Evolutionary conservation across 2,888 invertebrate species (phyloP).

Genomic region (Pandemis corylana): DNA sequence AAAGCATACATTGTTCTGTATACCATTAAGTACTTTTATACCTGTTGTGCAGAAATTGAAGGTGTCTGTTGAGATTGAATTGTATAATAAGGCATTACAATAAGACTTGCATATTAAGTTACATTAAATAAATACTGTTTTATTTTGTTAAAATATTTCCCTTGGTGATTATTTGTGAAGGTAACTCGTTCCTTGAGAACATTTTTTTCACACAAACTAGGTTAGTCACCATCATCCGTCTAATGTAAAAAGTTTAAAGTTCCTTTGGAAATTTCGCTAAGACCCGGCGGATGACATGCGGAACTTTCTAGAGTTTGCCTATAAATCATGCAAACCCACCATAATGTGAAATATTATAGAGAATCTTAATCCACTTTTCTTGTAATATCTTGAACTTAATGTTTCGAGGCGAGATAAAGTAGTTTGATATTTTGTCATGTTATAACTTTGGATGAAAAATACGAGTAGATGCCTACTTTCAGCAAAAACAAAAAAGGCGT

Average conservation of each 20-base stretch:
- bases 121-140: no score
- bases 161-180: background rate
- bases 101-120: no score
- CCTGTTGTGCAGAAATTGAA: no score
- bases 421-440: conserved; percentile 56
- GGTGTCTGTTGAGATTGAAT: no score
- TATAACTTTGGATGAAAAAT: background rate
- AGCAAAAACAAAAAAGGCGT: background rate
- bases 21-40: no score
- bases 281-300: conserved; percentile 80
- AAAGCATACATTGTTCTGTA: no score
- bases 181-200: conserved; percentile 7
- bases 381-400: conserved; percentile 76
- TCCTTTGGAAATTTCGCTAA: conserved; percentile 72
- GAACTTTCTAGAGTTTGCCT: conserved; percentile 77
- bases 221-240: conserved; percentile 60
- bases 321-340: conserved; percentile 79
- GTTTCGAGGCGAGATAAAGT: conserved; percentile 68
- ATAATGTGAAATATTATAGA: conserved; percentile 78
- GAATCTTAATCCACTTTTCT: conserved; percentile 81
- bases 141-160: no score
- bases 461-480: no score
- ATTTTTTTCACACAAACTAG: conserved; percentile 34
- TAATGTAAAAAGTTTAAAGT: conserved; percentile 79
- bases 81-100: no score